Evolutionary conservation across 2,113 vertebrate genomes (phyloP).

Genomic region (Spilogale gracilis): DNA sequence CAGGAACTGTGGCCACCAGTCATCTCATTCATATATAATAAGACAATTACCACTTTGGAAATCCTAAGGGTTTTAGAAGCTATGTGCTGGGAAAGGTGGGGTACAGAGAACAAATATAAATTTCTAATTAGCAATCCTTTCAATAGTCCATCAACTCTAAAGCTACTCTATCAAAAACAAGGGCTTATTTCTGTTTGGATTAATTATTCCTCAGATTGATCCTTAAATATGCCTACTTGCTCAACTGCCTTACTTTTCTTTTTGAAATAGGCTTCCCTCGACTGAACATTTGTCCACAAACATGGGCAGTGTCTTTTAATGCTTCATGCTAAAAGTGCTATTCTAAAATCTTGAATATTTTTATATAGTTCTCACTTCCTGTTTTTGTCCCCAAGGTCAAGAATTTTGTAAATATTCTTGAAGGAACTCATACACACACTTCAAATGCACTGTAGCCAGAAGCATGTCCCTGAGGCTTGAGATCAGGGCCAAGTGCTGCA

Average conservation of each 20-base stretch:
- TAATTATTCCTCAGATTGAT: not conserved
- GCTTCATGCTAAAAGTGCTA: not conserved
- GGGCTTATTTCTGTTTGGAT: not conserved
- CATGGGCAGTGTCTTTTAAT: not conserved
- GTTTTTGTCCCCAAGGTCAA: not conserved
- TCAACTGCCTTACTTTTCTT: not conserved
- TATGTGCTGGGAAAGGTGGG: not conserved
- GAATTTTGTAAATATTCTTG: not conserved
- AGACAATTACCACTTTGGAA: not conserved
- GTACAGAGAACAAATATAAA: not conserved
- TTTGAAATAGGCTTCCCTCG: not conserved
- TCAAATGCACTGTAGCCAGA: not conserved
- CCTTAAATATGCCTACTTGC: not conserved
- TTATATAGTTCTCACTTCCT: not conserved
- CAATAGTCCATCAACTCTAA: not conserved
- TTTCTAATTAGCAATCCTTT: not conserved
- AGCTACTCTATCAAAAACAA: not conserved
- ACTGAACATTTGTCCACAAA: not conserved
- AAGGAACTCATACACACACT: not conserved
- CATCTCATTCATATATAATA: not conserved
- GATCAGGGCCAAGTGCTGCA: not conserved
- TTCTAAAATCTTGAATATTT: slow-evolving; percentile 22
- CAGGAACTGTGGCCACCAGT: not conserved
- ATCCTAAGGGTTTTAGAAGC: not conserved
- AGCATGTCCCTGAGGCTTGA: not conserved